Evolutionary conservation across 92 coral and sea anemone genomes (phyloP), one percentile per base, ranked within the genome.

Genomic region (Porites evermanni): DNA sequence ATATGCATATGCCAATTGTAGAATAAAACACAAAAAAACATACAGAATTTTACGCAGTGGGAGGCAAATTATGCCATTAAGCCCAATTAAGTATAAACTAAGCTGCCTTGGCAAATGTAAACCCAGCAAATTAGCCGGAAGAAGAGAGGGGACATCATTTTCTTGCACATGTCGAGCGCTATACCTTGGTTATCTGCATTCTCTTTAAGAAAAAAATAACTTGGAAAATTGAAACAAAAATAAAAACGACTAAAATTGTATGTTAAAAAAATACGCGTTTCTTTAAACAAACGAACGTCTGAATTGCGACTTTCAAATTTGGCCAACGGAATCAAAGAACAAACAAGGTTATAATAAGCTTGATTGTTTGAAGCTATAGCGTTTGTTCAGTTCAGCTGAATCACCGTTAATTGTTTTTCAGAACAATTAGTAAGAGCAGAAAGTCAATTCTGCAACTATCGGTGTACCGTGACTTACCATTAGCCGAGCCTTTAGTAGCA

Each of bases 401-500:
- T 19, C 14, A n/a, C 38, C 19, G 12, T 17, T 12, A 53, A 53
- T 61, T 67, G 56, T 54, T 8, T 26, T 24, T 16, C 7, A 6
- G 16, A 11, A 18, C 32, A 68, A 10, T 8, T 26, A 54, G 9
- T 56, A 56, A 29, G 12, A 70, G 29, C 47, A 0, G 9, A 72
- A 16, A 19, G 16, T 8, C 20, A 23, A 16, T 21, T 4, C 8
- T 38, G 11, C 32, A 19, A 73, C 20, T 16, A 50, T 56, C n/a
- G 52, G 3, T 38, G 52, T 1, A 21, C 13, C 19, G 19, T 54
- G 8, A 56, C 91, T 61, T 74, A 86, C 90, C 82, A 80, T 89
- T 90, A 67, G 90, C 79, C 58, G 77, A 72, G 67, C 84, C 65
- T 84, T 80, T 84, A 64, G 88, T 64, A 71, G 87, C 86, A 87